Evolutionary conservation across 2,888 invertebrate genomes (phyloP), one percentile per base, ranked within the genome.

Genomic region (Agrochola circellaris): DNA sequence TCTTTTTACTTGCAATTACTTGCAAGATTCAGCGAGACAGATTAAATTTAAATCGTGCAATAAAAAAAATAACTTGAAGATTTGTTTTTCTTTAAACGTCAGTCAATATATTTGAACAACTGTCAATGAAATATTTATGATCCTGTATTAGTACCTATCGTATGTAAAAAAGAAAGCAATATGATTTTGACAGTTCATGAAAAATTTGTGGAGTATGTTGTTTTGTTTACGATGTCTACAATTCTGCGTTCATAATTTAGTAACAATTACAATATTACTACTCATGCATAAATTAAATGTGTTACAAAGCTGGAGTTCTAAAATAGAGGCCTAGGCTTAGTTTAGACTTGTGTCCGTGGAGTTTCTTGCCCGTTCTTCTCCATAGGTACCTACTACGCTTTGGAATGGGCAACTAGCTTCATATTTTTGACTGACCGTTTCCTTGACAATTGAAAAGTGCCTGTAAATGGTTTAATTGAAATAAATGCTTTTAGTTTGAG

Each of bases 151-250:
- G 45, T 48, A 45, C 45, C 3, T 45, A 17, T 7, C n/a, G 9
- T 54, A 51, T 9, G 67, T 54, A 66, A 67, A 71, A 71, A 62
- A 81, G 45, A 84, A 84, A 81, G 82, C 58, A 62, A 68, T 64
- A 56, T 23, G 26, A 60, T 71, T 85, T 75, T 60, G 60, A 68
- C 70, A 85, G 66, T 54, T 64, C 82, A 60, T 74, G 62, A 85
- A 81, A 81, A 60, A 81, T 81, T 85, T 38, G 66, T 34, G 56
- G 23, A 61, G 23, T 20, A 48, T 42, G n/a, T 80, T 75, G 58
- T 60, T 65, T 79, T 70, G 34, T 76, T 81, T 71, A 66, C n/a
- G 54, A 72, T 48, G 17, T 74, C 64, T 72, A 42, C 45, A n/a
- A 42, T 54, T 66, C 26, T 62, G 20, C 23, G 17, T 69, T 45